phyloP scores from a whole-genome alignment of 2,888 invertebrate species.

The Schizotus pectinicornis region DNA sequence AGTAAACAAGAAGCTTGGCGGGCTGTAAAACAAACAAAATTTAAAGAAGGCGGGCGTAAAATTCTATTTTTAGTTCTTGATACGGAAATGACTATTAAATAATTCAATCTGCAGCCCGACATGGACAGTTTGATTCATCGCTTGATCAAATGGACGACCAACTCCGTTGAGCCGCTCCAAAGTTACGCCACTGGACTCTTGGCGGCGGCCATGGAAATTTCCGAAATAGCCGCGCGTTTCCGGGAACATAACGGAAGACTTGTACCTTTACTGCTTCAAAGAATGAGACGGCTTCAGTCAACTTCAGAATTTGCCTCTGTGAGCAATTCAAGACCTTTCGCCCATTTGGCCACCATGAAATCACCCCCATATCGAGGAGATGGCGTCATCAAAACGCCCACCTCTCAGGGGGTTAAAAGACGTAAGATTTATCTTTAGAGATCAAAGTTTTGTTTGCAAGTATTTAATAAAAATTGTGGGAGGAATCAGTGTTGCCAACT shows the following conservation, averaged over 20 bases:
- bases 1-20: no score
- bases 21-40: no score
- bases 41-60: not conserved
- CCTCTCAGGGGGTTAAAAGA: conserved; percentile 31
- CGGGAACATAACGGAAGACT: conserved; percentile 85
- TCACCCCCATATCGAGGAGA: conserved; percentile 46
- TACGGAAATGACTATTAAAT: not conserved
- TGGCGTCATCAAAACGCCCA: conserved; percentile 38
- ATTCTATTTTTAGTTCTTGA: not conserved
- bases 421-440: conserved; percentile 30
- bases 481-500: no score
- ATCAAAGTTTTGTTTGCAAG: not conserved
- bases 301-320: conserved; percentile 47
- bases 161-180: conserved; percentile 85
- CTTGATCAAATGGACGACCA: conserved; percentile 89
- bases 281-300: conserved; percentile 72
- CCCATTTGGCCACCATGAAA: conserved; percentile 58
- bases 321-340: conserved; percentile 62
- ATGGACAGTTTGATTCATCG: conserved; percentile 84
- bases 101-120: conserved; percentile 60
- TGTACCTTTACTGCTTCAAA: conserved; percentile 86
- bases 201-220: conserved; percentile 96
- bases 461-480: not conserved
- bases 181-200: conserved; percentile 94
- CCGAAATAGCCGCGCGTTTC: conserved; percentile 90